A percentile compares a stretch with the other conserved stretches of the same genome.
These are phyloP conservation scores for Crotalus viridis DNA, from an alignment of 2,113 vertebrate genomes.

Conservation along the genomic window DNA sequence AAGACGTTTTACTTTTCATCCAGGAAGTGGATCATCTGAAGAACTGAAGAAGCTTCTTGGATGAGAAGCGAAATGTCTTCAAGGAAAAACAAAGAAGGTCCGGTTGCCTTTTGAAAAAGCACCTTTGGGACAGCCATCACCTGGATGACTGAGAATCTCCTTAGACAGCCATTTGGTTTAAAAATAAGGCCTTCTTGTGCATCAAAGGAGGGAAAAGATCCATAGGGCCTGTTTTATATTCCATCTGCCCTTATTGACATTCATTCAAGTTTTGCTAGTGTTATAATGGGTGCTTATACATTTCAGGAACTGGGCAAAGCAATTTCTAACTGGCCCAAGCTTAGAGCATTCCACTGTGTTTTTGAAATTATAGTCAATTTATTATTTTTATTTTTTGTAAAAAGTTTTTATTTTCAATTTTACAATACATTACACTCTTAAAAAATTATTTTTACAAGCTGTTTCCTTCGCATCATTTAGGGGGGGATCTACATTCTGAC, in stretches of 20 bases:
- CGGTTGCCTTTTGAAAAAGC: neutral
- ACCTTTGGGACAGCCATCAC: neutral
- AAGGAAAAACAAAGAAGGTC: neutral
- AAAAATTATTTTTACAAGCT: accelerated
- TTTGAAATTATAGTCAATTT: neutral
- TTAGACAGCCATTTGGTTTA: neutral
- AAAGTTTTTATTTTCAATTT: too few species aligned
- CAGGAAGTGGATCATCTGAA: neutral
- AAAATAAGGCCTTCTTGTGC: neutral
- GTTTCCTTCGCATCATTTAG: constrained; percentile 62
- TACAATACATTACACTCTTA: too few species aligned
- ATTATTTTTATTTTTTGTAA: too few species aligned
- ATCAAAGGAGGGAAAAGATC: neutral
- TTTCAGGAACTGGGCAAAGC: neutral
- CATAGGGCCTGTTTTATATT: neutral
- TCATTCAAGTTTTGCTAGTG: neutral
- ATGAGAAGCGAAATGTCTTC: neutral
- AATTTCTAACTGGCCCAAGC: neutral
- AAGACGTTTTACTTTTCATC: neutral
- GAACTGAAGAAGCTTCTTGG: neutral
- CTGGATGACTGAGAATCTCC: neutral
- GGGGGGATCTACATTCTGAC: constrained; percentile 96
- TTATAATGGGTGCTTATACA: neutral
- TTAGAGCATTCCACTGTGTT: neutral
- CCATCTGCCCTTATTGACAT: too few species aligned